Base-by-base conservation (phyloP, 1,140 invertebrate genomes). In the Drosophila baimaii region DNA sequence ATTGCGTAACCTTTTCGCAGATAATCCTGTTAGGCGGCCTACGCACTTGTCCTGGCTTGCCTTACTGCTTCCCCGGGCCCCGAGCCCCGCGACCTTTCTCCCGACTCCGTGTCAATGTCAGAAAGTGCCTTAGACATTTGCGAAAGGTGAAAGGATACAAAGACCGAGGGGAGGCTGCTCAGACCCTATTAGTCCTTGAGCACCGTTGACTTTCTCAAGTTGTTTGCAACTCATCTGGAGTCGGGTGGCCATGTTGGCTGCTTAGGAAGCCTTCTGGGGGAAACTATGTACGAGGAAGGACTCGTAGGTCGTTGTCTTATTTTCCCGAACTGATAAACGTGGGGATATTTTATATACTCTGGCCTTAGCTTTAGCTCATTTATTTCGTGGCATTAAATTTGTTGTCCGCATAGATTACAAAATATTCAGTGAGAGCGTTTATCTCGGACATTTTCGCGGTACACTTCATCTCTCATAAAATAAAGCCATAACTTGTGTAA, bases 81-180 rank as follows among this genome's bases (percentile, higher is more conserved):
- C 19, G 61, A 52, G 6, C 29, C 17, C 29, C 29, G 15, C n/a
- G 57, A 31, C 62, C 59, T 27, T 4, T n/a, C 19, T 3, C 2
- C 10, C 70, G 47, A 46, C 46, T 21, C 62, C 37, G 43, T 66
- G 58, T 51, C 76, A 79, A 79, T 61, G 73, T 81, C 78, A 81
- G 56, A 75, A 64, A 56, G 56, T 71, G 74, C 54, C 82, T 78
- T 39, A 83, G 49, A 77, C 68, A 54, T 46, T 55, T 41, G 73
- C 64, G 25, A 68, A 78, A 78, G 61, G 79, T 70, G 44, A 70
- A 82, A 74, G 76, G 65, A 58, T 65, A 58, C 29, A 37, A 19
- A 43, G 23, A 35, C 35, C 27, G 33, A 68, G 49, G 25, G 51
- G 33, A 9, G 41, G 44, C 54, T 35, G 35, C 23, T 15, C 49